Evolutionary conservation across 2,797 vertebrate genomes (phyloP).

Genomic region (Meriones psammophilus): DNA sequence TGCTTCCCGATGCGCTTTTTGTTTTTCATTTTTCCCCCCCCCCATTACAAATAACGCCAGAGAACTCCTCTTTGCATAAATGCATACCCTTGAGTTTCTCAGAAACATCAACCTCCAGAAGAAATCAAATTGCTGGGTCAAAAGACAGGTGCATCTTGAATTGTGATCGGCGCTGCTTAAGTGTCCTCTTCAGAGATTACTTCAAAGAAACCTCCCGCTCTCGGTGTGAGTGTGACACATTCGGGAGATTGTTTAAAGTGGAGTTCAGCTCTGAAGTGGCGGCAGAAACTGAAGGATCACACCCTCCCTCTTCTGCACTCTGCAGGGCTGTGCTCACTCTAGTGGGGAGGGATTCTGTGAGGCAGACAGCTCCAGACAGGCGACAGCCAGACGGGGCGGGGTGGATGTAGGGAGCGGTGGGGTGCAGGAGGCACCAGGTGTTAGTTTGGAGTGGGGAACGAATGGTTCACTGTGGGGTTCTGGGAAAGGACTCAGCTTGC

Average conservation of each 20-base stretch:
- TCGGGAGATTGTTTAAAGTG: slow-evolving; percentile 46
- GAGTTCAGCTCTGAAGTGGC: slow-evolving; percentile 8
- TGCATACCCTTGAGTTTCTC: slow-evolving; percentile 62
- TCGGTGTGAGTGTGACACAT: background rate
- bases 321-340: background rate
- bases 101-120: slow-evolving; percentile 42
- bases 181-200: background rate
- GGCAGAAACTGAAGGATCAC: background rate
- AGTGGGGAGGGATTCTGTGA: background rate
- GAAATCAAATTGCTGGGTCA: slow-evolving; percentile 54
- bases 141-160: slow-evolving; percentile 61
- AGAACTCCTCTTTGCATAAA: slow-evolving; percentile 61
- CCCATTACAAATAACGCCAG: slow-evolving; percentile 28
- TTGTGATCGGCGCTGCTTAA: background rate
- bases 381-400: background rate
- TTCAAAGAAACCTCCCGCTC: background rate
- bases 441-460: background rate
- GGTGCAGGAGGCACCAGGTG: background rate
- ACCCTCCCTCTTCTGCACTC: no score
- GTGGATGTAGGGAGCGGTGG: background rate
- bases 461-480: background rate
- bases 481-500: background rate
- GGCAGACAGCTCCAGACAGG: background rate
- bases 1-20: slow-evolving; percentile 13
- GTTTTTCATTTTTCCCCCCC: slow-evolving; percentile 15